These are phyloP conservation scores for Denticeps clupeoides DNA, from an alignment of 2,797 vertebrate species.

Conservation along the genomic window DNA sequence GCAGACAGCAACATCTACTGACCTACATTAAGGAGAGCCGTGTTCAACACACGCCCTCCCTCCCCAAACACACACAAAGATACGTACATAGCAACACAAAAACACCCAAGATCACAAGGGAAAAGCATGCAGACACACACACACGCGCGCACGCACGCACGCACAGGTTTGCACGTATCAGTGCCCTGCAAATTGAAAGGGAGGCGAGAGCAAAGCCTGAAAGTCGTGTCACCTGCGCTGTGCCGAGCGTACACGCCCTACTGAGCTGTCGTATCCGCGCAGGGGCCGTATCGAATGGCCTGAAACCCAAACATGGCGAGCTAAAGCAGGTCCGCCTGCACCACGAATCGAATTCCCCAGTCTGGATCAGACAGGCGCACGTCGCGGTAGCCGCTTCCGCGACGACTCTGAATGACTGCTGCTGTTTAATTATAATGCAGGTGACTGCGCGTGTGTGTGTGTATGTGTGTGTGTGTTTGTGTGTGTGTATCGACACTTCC, in stretches of 20 bases:
- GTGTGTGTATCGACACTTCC: no score
- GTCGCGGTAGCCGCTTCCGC: no score
- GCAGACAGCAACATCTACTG: conserved; percentile 30
- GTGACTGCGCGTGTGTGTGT: no score
- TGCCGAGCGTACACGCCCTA: conserved; percentile 47
- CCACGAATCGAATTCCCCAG: conserved; percentile 18
- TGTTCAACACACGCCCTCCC: conserved; percentile 17
- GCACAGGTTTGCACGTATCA: not conserved
- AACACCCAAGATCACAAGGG: conserved; percentile 6
- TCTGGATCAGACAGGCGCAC: no score
- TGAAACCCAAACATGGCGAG: conserved; percentile 50
- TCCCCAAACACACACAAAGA: conserved; percentile 8
- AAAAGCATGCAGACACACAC: conserved; percentile 15
- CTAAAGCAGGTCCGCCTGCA: conserved; percentile 42
- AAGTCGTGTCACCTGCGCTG: conserved; percentile 53
- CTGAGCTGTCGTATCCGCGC: no score
- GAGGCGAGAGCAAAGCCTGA: conserved; percentile 24
- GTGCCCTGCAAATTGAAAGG: conserved; percentile 13
- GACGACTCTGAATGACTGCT: no score
- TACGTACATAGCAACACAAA: conserved; percentile 16
- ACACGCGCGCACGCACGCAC: conserved; percentile 3
- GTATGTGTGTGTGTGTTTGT: no score
- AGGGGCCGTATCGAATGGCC: conserved; percentile 48
- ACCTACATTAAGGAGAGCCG: conserved; percentile 31
- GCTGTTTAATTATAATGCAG: no score